phyloP scores from a whole-genome alignment of 2,888 invertebrate species.

The Sericinus montela region DNA sequence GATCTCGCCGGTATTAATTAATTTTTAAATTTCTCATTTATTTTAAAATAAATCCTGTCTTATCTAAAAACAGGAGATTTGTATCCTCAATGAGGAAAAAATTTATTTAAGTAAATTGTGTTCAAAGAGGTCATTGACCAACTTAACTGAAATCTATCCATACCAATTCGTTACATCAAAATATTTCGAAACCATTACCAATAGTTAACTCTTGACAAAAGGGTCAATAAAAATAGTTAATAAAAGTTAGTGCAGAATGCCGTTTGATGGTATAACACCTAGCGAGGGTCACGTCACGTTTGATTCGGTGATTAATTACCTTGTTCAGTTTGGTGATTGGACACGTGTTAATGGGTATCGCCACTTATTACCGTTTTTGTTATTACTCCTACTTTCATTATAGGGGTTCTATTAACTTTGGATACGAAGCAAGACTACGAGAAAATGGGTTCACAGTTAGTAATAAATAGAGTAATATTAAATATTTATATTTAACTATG shows the following conservation, averaged over 20 bases:
- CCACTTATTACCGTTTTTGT: neutral
- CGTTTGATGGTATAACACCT: neutral
- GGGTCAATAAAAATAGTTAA: slow-evolving; percentile 11
- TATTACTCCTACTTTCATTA: neutral
- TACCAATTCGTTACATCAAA: slow-evolving; percentile 3
- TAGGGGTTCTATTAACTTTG: no score
- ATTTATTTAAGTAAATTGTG: no score
- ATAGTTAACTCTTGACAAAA: slow-evolving; percentile 1
- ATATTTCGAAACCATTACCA: neutral
- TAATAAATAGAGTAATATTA: no score
- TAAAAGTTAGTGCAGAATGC: slow-evolving; percentile 8
- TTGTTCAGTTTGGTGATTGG: neutral
- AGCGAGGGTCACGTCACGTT: slow-evolving; percentile 3
- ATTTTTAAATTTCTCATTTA: no score
- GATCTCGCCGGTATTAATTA: no score
- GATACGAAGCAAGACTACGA: no score
- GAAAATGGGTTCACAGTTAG: no score
- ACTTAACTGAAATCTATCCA: slow-evolving; percentile 1
- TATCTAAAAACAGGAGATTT: no score
- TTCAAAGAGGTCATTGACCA: slow-evolving; percentile 2
- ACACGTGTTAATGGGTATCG: slow-evolving; percentile 11
- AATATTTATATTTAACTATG: no score
- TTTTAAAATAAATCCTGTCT: no score
- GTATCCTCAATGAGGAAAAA: no score
- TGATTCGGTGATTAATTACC: slow-evolving; percentile 7